Conservation (phyloP, 1,140 invertebrate genomes). For the Drosophila lacteicornis region DNA sequence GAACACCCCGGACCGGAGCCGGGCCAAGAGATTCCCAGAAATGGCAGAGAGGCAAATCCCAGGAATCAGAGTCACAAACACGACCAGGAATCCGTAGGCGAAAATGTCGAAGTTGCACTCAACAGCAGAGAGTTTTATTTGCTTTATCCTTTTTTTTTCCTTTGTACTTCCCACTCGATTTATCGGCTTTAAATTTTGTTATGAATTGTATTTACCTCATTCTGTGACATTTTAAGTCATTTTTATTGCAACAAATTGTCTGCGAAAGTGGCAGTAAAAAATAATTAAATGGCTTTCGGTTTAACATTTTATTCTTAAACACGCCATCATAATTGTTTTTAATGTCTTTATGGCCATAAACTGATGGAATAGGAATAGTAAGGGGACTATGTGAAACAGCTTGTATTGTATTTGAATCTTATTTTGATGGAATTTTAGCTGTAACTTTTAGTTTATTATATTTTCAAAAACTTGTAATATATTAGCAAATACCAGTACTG, state of each 20-base stretch:
- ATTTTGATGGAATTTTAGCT: no score
- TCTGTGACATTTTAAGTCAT: neutral
- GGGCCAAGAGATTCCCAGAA: slow-evolving; percentile 1
- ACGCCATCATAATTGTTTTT: neutral
- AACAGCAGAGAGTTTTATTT: no score
- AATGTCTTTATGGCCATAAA: no score
- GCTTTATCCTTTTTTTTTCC: no score
- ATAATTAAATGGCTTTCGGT: neutral
- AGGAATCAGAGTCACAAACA: neutral
- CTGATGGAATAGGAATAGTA: neutral
- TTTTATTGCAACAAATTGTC: neutral
- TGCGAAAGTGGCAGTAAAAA: neutral
- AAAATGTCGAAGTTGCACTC: neutral
- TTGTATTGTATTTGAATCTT: no score
- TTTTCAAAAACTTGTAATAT: no score
- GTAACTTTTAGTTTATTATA: no score
- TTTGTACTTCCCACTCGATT: no score
- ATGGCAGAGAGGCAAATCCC: neutral
- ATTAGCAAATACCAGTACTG: no score
- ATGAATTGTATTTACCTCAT: neutral
- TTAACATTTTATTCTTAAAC: neutral
- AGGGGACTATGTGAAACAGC: no score
- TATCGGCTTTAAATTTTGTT: no score
- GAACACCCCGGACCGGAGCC: slow-evolving; percentile 3
- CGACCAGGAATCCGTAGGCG: neutral